Evolutionary conservation across 1,140 invertebrate genomes (phyloP).

Genomic region (Palaemon carinicauda): DNA sequence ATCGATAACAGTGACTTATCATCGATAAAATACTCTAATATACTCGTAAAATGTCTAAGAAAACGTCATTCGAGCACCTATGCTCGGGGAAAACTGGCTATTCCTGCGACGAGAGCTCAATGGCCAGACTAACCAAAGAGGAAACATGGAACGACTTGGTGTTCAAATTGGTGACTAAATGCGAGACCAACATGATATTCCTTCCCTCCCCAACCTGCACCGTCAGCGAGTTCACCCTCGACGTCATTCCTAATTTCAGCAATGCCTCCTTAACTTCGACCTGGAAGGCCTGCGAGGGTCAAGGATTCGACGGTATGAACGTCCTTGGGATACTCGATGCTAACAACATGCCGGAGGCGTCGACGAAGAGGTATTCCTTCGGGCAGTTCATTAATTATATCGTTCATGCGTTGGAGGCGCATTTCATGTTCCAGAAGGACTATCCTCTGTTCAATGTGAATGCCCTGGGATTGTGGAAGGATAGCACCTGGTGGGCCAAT

Average conservation of each 20-base stretch:
- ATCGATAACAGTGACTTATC: background rate
- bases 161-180: background rate
- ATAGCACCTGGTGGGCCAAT: too few species aligned
- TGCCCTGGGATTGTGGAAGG: constrained; percentile 3
- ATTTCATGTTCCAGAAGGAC: constrained; percentile 33
- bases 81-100: background rate
- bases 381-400: constrained; percentile 18
- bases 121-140: background rate
- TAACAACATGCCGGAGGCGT: background rate
- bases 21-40: too few species aligned
- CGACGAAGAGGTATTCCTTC: background rate
- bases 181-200: constrained; percentile 5
- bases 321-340: background rate
- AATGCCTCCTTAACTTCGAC: background rate
- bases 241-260: background rate
- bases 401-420: background rate
- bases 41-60: background rate
- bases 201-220: background rate
- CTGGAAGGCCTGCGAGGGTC: background rate
- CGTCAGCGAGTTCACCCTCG: background rate
- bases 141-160: background rate
- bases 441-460: background rate
- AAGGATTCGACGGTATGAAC: constrained; percentile 9
- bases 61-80: background rate
- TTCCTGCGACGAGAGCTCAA: background rate